Conservation (phyloP, 2,113 vertebrate species). For the Hippocampus abdominalis region DNA sequence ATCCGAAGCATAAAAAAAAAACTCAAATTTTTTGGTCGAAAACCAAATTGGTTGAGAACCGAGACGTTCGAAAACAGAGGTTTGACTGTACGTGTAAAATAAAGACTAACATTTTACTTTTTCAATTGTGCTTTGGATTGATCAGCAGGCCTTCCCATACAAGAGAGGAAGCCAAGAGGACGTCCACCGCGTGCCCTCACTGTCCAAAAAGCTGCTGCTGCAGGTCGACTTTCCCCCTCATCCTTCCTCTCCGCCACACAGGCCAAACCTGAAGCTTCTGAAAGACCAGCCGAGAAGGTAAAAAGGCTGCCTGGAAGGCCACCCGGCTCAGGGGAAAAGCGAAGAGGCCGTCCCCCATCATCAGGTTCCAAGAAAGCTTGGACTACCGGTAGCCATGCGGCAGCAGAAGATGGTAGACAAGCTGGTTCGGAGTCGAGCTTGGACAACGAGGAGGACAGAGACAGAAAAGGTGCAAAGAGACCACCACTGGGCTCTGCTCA, state of each 20-base stretch:
- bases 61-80: too few species aligned
- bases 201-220: conserved; percentile 57
- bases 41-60: too few species aligned
- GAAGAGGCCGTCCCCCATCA: conserved; percentile 89
- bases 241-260: conserved; percentile 60
- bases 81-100: too few species aligned
- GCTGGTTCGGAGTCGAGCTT: conserved; percentile 56
- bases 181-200: conserved; percentile 69
- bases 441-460: conserved; percentile 75
- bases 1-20: too few species aligned
- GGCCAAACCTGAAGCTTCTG: conserved; percentile 75
- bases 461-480: conserved; percentile 82
- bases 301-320: conserved; percentile 80
- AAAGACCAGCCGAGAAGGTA: conserved; percentile 79
- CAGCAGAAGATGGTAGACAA: conserved; percentile 68
- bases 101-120: neutral
- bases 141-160: conserved; percentile 42
- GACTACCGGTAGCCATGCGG: conserved; percentile 67
- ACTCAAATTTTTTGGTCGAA: too few species aligned
- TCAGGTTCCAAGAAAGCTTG: conserved; percentile 78
- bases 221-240: conserved; percentile 43
- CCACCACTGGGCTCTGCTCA: conserved; percentile 65
- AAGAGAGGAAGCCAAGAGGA: conserved; percentile 77
- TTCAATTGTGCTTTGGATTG: neutral
- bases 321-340: conserved; percentile 81